phyloP scores from a whole-genome alignment of 2,888 invertebrate genomes.

The Caenorhabditis sp. region DNA sequence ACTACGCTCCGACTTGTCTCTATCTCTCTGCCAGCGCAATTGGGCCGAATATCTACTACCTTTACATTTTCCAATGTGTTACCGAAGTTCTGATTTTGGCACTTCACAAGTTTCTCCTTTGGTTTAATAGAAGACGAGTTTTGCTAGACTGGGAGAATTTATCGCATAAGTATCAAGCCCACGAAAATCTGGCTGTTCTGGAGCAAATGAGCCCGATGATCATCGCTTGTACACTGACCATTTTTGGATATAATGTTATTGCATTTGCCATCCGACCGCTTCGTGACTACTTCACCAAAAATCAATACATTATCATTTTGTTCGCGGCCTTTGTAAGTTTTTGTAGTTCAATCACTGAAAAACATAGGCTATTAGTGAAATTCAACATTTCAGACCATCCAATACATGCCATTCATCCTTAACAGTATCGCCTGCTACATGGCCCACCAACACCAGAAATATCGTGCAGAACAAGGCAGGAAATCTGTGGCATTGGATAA shows the following conservation, averaged over 20 bases:
- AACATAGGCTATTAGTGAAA: too few relatives aligned
- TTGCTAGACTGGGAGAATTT: background rate
- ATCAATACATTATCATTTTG: constrained; percentile 16
- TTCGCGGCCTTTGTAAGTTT: constrained; percentile 34
- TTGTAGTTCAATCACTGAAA: too few relatives aligned
- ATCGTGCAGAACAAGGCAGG: background rate
- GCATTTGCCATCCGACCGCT: constrained; percentile 20
- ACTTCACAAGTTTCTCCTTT: background rate
- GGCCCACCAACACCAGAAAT: constrained; percentile 12
- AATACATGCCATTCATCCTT: constrained; percentile 27
- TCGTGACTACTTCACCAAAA: constrained; percentile 19
- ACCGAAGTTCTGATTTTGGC: background rate
- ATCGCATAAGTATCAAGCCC: constrained; percentile 24
- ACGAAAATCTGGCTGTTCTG: constrained; percentile 27
- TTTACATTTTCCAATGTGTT: constrained; percentile 12
- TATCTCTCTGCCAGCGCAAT: constrained; percentile 18
- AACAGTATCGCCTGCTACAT: constrained; percentile 5
- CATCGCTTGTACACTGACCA: constrained; percentile 8
- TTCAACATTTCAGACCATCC: constrained; percentile 20
- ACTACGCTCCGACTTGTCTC: constrained; percentile 29
- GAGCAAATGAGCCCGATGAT: constrained; percentile 29
- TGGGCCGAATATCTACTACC: constrained; percentile 20
- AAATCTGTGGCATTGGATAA: constrained; percentile 14
- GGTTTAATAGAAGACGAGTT: constrained; percentile 5
- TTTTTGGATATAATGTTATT: constrained; percentile 17